A percentile compares a stretch with the other conserved stretches of the same genome.
These are phyloP conservation scores for Cyclina sinensis DNA, from an alignment of 1,140 invertebrate species.

Conservation along the genomic window DNA sequence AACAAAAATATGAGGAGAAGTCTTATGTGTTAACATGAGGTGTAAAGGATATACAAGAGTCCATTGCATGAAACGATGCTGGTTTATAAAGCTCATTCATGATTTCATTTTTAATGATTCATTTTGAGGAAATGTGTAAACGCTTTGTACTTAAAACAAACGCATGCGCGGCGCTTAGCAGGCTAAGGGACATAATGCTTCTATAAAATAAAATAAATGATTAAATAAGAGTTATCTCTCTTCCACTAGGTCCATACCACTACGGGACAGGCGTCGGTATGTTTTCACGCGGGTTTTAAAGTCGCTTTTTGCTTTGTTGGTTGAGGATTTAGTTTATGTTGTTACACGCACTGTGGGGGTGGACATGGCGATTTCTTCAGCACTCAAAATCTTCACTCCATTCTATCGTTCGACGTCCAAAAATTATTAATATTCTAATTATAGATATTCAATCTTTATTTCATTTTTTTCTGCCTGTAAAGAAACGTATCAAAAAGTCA, in stretches of 20 bases:
- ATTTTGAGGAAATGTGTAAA: too few relatives aligned
- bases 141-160: not conserved
- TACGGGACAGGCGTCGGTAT: slow-evolving; percentile 41
- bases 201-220: not conserved
- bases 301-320: slow-evolving; percentile 35
- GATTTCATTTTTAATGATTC: too few relatives aligned
- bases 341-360: not conserved
- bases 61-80: too few relatives aligned
- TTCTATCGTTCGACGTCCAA: not conserved
- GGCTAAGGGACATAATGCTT: not conserved
- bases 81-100: too few relatives aligned
- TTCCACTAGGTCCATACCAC: slow-evolving; percentile 54
- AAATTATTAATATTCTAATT: not conserved
- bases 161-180: not conserved
- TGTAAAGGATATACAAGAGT: too few relatives aligned
- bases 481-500: too few relatives aligned
- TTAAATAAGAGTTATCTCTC: slow-evolving; percentile 27
- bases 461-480: too few relatives aligned
- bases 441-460: too few relatives aligned
- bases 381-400: not conserved
- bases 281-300: not conserved
- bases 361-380: not conserved
- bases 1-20: too few relatives aligned
- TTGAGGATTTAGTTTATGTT: slow-evolving; percentile 12
- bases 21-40: too few relatives aligned